Evolutionary conservation across 2,888 invertebrate species (phyloP), one percentile per base, ranked within the genome.

Genomic region (Acrobasis repandana): DNA sequence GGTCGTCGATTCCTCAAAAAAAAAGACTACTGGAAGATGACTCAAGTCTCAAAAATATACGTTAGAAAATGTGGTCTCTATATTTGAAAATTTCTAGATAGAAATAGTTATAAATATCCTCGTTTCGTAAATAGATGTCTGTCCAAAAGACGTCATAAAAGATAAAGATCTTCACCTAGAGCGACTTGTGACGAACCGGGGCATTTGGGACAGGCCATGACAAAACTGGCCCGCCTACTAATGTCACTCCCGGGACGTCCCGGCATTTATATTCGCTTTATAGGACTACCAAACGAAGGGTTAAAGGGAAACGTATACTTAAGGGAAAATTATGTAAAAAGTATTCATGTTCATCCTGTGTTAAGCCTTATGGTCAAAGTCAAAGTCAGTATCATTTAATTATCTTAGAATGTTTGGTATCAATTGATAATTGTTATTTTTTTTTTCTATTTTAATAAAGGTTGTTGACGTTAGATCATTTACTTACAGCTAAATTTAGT

Each of bases 211-310:
- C 65, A 69, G 62, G 50, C 65, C 71, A 67, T 76, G 78, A 78
- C 77, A 71, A 73, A 61, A 62, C 66, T 65, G 72, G 69, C 68
- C 69, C 63, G 80, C 79, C 81, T 85, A 79, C 82, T 82, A 83
- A 85, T 82, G 79, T 74, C 61, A 65, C 69, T 74, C 74, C 71
- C 70, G 72, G 69, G 75, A 73, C 75, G 67, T 71, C 72, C 71
- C 69, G 78, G 83, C 83, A 76, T 81, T 82, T 81, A 83, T 84
- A 85, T 83, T 78, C 75, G 70, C 74, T 67, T 68, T 67, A 70
- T 70, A 70, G 66, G 74, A 79, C 80, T 79, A 72, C 73, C 69
- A 75, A 79, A 80, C 73, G 71, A 75, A 74, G 65, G 69, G 66
- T 69, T 77, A 71, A 75, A 67, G 80, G 36, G 50, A 15, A 60